Conservation (phyloP, 2,797 vertebrate species). For the Etheostoma nigrum region DNA sequence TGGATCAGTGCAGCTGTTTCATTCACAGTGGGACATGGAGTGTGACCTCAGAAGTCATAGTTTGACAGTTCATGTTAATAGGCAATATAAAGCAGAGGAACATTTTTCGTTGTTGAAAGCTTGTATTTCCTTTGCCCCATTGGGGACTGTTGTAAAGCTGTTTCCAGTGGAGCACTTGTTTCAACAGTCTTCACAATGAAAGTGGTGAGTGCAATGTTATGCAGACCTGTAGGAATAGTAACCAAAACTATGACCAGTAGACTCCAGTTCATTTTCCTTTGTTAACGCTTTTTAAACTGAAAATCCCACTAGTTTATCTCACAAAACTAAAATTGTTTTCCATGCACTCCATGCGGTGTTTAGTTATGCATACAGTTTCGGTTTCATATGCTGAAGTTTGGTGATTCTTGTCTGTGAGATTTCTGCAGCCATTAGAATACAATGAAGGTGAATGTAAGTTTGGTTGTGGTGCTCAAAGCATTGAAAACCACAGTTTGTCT, state of each 20-base stretch:
- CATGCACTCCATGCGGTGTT: background rate
- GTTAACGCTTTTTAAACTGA: background rate
- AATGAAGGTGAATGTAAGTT: constrained; percentile 7
- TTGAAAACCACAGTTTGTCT: constrained; percentile 1
- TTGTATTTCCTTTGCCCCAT: constrained; percentile 30
- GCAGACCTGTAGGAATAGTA: constrained; percentile 17
- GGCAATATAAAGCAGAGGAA: constrained; percentile 32
- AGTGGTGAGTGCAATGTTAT: constrained; percentile 37
- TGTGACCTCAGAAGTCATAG: constrained; percentile 7
- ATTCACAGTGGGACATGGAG: background rate
- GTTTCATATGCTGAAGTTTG: constrained; percentile 32
- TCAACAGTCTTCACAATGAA: constrained; percentile 37
- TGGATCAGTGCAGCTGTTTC: background rate
- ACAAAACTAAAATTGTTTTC: background rate
- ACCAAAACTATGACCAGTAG: constrained; percentile 36
- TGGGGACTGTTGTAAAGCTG: constrained; percentile 40
- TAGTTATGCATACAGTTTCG: background rate
- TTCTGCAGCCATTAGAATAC: constrained; percentile 6
- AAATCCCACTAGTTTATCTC: constrained; percentile 8
- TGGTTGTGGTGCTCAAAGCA: constrained; percentile 6
- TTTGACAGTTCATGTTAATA: background rate
- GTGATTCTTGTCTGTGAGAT: constrained; percentile 21
- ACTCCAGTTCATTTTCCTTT: constrained; percentile 37
- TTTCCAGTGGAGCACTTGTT: constrained; percentile 42
- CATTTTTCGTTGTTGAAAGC: constrained; percentile 36